Conservation (phyloP, 2,888 invertebrate species). For the Hydrotaea cyrtoneurina region DNA sequence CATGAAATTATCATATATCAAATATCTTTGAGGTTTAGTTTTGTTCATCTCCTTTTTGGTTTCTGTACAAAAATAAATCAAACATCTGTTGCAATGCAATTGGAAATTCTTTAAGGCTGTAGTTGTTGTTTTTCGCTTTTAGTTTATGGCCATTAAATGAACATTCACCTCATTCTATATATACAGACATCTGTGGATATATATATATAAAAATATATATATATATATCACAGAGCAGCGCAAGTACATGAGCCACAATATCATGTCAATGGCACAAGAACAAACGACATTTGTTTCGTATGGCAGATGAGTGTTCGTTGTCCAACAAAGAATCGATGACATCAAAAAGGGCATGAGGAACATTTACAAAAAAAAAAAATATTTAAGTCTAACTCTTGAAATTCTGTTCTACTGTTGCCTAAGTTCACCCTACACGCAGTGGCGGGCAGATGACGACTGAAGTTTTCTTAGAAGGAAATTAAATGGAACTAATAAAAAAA, state of each 20-base stretch:
- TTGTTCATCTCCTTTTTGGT: neutral
- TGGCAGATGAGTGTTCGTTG: neutral
- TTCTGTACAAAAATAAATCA: neutral
- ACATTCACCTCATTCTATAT: conserved; percentile 58
- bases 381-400: neutral
- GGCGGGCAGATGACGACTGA: too few species aligned
- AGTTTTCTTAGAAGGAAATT: too few species aligned
- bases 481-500: too few species aligned
- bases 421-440: neutral
- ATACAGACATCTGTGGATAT: neutral
- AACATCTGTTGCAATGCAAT: neutral
- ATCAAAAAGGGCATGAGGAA: neutral
- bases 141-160: conserved; percentile 56
- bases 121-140: neutral
- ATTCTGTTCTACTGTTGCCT: neutral
- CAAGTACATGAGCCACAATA: neutral
- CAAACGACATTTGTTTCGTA: conserved; percentile 43
- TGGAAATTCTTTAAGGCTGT: neutral
- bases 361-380: neutral
- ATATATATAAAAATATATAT: neutral
- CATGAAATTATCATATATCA: too few species aligned
- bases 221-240: neutral
- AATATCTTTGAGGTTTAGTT: too few species aligned
- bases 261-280: conserved; percentile 63
- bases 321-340: neutral